A percentile compares a stretch with the other conserved stretches of the same genome.
Evolutionary conservation across 2,888 invertebrate species (phyloP).

Genomic region (Dryadula phaetusa): DNA sequence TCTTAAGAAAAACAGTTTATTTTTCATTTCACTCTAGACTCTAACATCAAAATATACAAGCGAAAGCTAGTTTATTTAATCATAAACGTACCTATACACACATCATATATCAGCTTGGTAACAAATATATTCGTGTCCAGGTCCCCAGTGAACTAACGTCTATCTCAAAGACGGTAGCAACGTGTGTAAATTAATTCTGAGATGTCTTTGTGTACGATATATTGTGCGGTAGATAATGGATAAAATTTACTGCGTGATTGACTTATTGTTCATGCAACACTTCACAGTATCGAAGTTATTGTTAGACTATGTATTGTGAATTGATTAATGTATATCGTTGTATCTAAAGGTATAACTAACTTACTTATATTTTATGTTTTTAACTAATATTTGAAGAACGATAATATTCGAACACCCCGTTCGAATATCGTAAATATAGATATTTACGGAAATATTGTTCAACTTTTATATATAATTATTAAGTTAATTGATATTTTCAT

Average conservation of each 20-base stretch:
- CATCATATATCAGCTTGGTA: not conserved
- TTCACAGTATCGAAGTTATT: slow-evolving; percentile 7
- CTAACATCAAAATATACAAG: too few species aligned
- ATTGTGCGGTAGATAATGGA: slow-evolving; percentile 22
- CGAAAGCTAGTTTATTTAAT: too few species aligned
- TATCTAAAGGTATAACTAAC: not conserved
- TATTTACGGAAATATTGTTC: too few species aligned
- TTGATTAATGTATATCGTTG: not conserved
- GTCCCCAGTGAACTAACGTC: slow-evolving; percentile 11
- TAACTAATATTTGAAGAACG: not conserved
- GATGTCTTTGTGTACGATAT: slow-evolving; percentile 21
- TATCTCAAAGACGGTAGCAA: slow-evolving; percentile 9
- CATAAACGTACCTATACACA: not conserved
- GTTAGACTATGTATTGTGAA: not conserved
- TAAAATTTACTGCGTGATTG: slow-evolving; percentile 20
- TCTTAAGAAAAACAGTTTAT: too few species aligned
- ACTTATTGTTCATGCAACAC: slow-evolving; percentile 22
- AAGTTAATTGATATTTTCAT: too few species aligned
- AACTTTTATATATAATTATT: too few species aligned
- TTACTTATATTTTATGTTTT: not conserved
- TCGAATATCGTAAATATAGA: too few species aligned
- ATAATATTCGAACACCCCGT: too few species aligned
- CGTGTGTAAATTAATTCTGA: slow-evolving; percentile 23
- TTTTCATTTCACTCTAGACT: too few species aligned
- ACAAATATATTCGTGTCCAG: slow-evolving; percentile 16